These are phyloP conservation scores for Sardina pilchardus DNA, from an alignment of 2,113 vertebrate genomes.

Conservation along the genomic window DNA sequence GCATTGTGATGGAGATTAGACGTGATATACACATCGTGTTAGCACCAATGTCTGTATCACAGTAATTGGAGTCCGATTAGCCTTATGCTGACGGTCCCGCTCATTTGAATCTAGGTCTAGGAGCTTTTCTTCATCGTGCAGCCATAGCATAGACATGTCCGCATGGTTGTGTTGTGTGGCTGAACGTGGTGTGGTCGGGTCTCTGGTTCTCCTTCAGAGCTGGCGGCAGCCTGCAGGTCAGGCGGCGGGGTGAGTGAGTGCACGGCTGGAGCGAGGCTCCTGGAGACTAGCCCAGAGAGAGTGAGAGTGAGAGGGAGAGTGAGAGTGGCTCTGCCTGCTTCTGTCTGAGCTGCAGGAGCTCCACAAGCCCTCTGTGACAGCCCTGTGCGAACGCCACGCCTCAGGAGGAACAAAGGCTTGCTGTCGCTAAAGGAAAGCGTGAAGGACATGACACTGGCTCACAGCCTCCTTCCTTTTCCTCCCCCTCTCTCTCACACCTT, in stretches of 20 bases:
- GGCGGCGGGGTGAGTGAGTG: background rate
- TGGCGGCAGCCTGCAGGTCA: background rate
- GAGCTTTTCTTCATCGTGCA: background rate
- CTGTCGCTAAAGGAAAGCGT: background rate
- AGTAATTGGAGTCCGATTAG: background rate
- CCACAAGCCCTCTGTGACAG: background rate
- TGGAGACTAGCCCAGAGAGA: background rate
- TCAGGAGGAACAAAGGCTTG: background rate
- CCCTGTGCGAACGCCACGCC: background rate
- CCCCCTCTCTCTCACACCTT: background rate
- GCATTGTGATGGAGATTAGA: background rate
- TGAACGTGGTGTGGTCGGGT: background rate
- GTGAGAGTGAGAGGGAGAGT: background rate
- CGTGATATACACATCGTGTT: background rate
- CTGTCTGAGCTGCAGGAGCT: background rate
- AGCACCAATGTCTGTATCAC: background rate
- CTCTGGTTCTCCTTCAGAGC: background rate
- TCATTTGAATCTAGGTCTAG: background rate
- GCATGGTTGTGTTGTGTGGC: background rate
- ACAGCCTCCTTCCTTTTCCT: background rate
- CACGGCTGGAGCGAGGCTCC: background rate
- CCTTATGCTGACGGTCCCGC: background rate
- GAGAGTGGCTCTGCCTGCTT: background rate
- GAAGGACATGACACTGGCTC: background rate
- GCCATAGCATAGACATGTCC: background rate